phyloP scores from a whole-genome alignment of 2,797 vertebrate genomes.

The Apogon hyalosoma region DNA sequence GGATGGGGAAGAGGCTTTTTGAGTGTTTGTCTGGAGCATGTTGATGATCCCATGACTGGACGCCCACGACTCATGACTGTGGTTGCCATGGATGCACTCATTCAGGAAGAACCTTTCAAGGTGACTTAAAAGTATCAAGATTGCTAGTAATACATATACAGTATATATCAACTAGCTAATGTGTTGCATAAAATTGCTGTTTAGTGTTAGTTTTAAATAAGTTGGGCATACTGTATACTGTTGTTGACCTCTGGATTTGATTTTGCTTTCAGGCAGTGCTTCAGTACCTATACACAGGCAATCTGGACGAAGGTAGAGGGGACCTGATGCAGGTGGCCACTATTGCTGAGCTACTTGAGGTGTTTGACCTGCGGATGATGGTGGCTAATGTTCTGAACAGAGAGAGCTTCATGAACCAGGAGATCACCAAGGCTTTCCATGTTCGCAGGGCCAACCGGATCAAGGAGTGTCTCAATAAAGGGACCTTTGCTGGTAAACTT shows the following conservation, averaged over 20 bases:
- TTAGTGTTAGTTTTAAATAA: too few relatives aligned
- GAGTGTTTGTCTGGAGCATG: constrained; percentile 84
- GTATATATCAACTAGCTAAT: too few relatives aligned
- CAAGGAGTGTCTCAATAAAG: constrained; percentile 91
- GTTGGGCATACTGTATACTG: too few relatives aligned
- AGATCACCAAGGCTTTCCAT: constrained; percentile 95
- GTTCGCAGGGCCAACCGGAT: constrained; percentile 93
- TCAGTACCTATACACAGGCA: constrained; percentile 91
- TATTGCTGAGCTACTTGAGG: constrained; percentile 92
- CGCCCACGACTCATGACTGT: constrained; percentile 86
- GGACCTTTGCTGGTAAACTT: constrained; percentile 89
- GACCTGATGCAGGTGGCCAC: constrained; percentile 93
- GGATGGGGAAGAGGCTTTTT: constrained; percentile 90
- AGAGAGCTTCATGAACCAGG: constrained; percentile 96
- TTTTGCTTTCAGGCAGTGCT: constrained; percentile 83
- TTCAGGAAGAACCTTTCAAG: constrained; percentile 87
- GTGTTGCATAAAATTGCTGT: neutral
- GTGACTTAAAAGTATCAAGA: constrained; percentile 55
- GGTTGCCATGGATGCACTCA: constrained; percentile 87
- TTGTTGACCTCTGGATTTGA: constrained; percentile 1
- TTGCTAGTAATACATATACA: neutral
- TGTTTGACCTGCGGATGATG: constrained; percentile 96
- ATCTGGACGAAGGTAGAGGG: constrained; percentile 83
- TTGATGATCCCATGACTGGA: constrained; percentile 87
- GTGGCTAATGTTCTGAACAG: constrained; percentile 93